Conservation (phyloP, 2,113 vertebrate species). For the Ochotona curzoniae region DNA sequence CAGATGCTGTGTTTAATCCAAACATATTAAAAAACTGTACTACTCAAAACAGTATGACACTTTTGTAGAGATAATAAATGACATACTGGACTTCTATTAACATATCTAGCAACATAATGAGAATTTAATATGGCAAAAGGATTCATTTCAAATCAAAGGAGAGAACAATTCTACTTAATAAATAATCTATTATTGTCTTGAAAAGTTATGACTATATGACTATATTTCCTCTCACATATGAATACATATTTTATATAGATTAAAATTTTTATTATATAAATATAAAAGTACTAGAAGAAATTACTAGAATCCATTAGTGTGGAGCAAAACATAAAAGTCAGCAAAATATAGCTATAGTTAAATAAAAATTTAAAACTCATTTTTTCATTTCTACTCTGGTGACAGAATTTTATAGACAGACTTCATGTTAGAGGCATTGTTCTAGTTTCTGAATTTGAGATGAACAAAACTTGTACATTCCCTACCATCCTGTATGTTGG, state of each 20-base stretch:
- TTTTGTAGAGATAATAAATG: background rate
- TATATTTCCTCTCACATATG: background rate
- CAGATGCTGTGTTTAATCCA: background rate
- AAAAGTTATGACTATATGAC: background rate
- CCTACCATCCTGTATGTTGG: background rate
- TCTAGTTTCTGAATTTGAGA: background rate
- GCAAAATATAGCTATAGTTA: background rate
- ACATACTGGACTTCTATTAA: background rate
- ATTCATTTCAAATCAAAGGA: background rate
- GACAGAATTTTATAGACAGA: background rate
- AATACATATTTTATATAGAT: background rate
- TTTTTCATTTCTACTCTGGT: background rate
- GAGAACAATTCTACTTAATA: background rate
- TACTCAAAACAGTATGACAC: background rate
- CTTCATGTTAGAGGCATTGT: background rate
- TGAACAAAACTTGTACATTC: constrained; percentile 10
- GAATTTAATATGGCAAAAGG: background rate
- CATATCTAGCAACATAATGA: background rate
- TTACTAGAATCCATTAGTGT: background rate
- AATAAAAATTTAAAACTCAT: constrained; percentile 1
- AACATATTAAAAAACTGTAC: background rate
- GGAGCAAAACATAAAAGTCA: background rate
- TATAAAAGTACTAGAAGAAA: background rate
- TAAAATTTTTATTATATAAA: constrained; percentile 21
- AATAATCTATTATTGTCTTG: background rate